Evolutionary conservation across 37 sponge, comb jelly and placozoan genomes (phyloP), one percentile per base, ranked within the genome.

Genomic region (Tethya wilhelma): DNA sequence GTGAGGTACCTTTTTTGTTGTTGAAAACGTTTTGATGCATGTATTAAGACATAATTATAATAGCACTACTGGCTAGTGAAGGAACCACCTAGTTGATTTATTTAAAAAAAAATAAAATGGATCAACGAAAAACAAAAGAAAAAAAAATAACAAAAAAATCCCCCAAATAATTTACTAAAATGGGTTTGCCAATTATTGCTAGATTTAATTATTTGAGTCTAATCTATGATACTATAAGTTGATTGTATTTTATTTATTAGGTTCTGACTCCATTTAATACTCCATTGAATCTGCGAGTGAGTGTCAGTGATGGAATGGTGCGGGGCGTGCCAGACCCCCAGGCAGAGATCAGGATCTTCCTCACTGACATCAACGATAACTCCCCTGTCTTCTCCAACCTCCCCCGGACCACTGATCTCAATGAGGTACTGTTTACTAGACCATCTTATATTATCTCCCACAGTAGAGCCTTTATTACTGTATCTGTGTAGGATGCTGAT

Each of bases 281-380:
- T 7, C 73, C 73, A 7, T 56, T 72, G 20, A 1, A 1, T 19
- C 55, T 72, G 57, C 12, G 30, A 40, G 33, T 80, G 2, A 8
- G 20, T 38, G 80, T 71, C 23, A 38, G 25, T 34, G 80, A 80
- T 69, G 70, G 59, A 22, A 44, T 25, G 2, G 23, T 36, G 32
- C 80, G 69, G 59, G 82, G 71, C 9, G 44, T 32, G 0, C 37
- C 56, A 1, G 23, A 75, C n/a, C 60, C 59, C 30, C 67, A 67
- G 38, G 14, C 14, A 14, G 53, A 49, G 14, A 49, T 49, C 53
- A 49, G 53, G 14, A 49, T 87, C 34, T 5, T 40, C n/a, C 45
- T 87, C n/a, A 1, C 1, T 4, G 88, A 87, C 43, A 49, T 75
- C 76, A 87, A 87, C 58, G 88, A 87, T 55, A 68, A 87, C 28